These are phyloP conservation scores for Steinernema khuongi DNA, from an alignment of 1,140 invertebrate genomes.

Conservation along the genomic window DNA sequence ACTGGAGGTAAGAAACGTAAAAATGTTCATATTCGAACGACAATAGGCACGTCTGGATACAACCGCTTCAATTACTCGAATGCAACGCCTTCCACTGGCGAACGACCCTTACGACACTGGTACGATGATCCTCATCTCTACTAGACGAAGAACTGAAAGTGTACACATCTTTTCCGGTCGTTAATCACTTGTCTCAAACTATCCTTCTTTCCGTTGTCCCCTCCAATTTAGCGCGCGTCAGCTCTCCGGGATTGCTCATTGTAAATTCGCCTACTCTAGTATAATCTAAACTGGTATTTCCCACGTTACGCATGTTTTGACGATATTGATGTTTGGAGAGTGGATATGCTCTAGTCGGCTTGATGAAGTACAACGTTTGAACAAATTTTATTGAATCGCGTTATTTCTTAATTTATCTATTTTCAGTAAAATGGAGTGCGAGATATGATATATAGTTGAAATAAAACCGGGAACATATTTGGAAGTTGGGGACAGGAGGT, in stretches of 20 bases:
- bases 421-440: background rate
- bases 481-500: no score
- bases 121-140: conserved; percentile 33
- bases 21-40: background rate
- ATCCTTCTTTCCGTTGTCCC: background rate
- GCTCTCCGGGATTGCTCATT: background rate
- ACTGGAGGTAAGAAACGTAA: background rate
- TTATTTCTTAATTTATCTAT: conserved; percentile 6
- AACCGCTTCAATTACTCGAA: conserved; percentile 30
- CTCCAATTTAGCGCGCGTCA: conserved; percentile 25
- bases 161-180: conserved; percentile 21
- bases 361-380: background rate
- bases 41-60: conserved; percentile 18
- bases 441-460: no score
- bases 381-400: background rate
- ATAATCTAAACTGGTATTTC: background rate
- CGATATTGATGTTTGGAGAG: background rate
- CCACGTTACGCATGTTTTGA: background rate
- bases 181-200: conserved; percentile 24
- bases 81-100: conserved; percentile 19
- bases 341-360: background rate
- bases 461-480: no score
- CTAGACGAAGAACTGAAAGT: conserved; percentile 2
- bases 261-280: background rate
- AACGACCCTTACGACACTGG: conserved; percentile 28